Conservation (phyloP, 2,113 vertebrate genomes). For the Lota lota region DNA sequence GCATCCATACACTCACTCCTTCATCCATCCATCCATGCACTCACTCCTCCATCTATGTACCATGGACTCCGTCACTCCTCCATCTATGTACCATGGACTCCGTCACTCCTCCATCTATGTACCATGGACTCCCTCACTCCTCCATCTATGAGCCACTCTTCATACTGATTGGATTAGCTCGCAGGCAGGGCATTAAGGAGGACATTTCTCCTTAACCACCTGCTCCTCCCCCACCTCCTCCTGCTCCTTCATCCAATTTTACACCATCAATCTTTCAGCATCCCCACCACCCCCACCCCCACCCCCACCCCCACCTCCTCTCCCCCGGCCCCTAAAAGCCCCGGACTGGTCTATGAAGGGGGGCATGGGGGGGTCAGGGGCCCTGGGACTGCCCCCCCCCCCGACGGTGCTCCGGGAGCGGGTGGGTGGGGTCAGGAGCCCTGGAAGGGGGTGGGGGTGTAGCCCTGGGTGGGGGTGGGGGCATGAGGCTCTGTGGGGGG, state of each 20-base stretch:
- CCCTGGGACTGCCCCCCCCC: constrained; percentile 65
- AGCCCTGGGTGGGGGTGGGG: constrained; percentile 42
- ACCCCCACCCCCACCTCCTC: no score
- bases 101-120: neutral
- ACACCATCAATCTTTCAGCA: constrained; percentile 80
- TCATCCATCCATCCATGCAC: neutral
- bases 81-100: neutral
- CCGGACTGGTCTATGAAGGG: constrained; percentile 76
- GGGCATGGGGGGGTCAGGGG: constrained; percentile 75
- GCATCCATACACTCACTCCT: neutral
- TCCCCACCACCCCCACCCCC: constrained; percentile 39
- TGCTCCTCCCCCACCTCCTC: constrained; percentile 74
- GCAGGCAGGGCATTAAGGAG: constrained; percentile 75
- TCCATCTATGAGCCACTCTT: constrained; percentile 75
- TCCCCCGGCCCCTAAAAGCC: constrained; percentile 79
- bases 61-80: neutral
- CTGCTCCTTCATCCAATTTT: constrained; percentile 64
- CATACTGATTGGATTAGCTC: constrained; percentile 83
- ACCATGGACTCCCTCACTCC: neutral
- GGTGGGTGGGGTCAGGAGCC: constrained; percentile 43
- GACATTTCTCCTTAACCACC: constrained; percentile 81
- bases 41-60: neutral
- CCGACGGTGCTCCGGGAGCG: constrained; percentile 67
- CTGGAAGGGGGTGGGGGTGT: constrained; percentile 23
- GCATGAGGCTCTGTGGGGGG: constrained; percentile 31